These are phyloP conservation scores for Abrostola triplasia DNA, from an alignment of 2,888 invertebrate genomes.

Conservation along the genomic window DNA sequence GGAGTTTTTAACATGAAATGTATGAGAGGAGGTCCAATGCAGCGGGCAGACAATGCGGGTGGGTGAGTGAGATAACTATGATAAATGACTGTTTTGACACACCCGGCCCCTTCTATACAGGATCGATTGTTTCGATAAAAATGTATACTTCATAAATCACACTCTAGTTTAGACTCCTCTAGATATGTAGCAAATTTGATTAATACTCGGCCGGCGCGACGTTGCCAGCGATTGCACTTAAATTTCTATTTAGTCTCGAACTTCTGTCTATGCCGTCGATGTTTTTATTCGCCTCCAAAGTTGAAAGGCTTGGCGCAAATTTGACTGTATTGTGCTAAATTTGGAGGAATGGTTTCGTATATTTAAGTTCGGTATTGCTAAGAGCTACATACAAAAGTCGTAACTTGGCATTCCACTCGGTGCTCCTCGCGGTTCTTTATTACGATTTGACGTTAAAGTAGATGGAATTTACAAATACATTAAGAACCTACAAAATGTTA, in stretches of 20 bases:
- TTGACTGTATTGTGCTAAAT: constrained; percentile 32
- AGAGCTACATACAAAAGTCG: constrained; percentile 24
- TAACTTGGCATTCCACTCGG: constrained; percentile 29
- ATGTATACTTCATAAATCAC: constrained; percentile 63
- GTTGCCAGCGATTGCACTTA: constrained; percentile 13
- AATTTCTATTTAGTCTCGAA: constrained; percentile 12
- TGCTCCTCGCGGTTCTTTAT: constrained; percentile 32
- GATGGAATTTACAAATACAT: not conserved
- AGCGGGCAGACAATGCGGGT: constrained; percentile 69
- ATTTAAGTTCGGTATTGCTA: constrained; percentile 6
- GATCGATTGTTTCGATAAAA: constrained; percentile 80
- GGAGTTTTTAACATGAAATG: constrained; percentile 36
- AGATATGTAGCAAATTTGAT: constrained; percentile 37
- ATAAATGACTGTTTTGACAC: constrained; percentile 81
- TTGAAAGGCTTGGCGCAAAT: constrained; percentile 14
- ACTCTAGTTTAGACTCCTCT: constrained; percentile 22
- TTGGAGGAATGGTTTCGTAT: constrained; percentile 13
- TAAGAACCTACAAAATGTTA: too few relatives aligned
- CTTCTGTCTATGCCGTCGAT: not conserved
- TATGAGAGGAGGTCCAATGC: constrained; percentile 58
- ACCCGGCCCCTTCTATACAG: constrained; percentile 59
- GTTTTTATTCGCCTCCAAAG: constrained; percentile 18
- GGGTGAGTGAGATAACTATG: constrained; percentile 77
- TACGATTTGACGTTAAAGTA: constrained; percentile 41
- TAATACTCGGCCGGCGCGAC: constrained; percentile 26